Percentiles rank a stretch among this genome's conserved stretches.
phyloP scores from a whole-genome alignment of 1,140 invertebrate genomes.

The Eulimnadia texana region DNA sequence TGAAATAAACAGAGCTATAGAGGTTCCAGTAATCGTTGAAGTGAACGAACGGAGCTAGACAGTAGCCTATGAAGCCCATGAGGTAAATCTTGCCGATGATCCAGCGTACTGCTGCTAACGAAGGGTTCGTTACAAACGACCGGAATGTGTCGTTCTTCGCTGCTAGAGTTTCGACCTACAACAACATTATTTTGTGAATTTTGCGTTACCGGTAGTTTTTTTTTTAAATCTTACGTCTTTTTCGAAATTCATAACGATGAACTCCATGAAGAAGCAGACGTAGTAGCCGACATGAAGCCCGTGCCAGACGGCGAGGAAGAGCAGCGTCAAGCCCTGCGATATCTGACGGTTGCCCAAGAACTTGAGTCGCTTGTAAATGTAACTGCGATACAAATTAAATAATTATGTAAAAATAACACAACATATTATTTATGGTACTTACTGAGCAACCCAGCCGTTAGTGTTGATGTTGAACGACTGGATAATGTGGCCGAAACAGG shows the following conservation, averaged over 20 bases:
- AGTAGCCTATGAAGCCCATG: constrained; percentile 70
- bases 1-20: constrained; percentile 6
- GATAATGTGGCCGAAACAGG: constrained; percentile 69
- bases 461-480: constrained; percentile 85
- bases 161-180: constrained; percentile 28
- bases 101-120: constrained; percentile 27
- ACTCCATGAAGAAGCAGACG: constrained; percentile 80
- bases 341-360: constrained; percentile 72
- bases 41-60: constrained; percentile 60
- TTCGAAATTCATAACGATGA: constrained; percentile 71
- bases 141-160: constrained; percentile 28
- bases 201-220: background rate
- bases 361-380: constrained; percentile 80
- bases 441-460: constrained; percentile 78
- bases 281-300: constrained; percentile 80
- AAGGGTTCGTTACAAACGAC: constrained; percentile 21
- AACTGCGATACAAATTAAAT: constrained; percentile 30
- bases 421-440: constrained; percentile 22
- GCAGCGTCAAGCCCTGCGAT: constrained; percentile 63
- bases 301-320: constrained; percentile 87
- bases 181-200: constrained; percentile 9
- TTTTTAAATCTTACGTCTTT: constrained; percentile 52
- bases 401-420: background rate
- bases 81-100: constrained; percentile 57
- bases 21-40: constrained; percentile 33